These are phyloP conservation scores for Colletes collaris DNA, from an alignment of 2,888 invertebrate species.

Conservation along the genomic window DNA sequence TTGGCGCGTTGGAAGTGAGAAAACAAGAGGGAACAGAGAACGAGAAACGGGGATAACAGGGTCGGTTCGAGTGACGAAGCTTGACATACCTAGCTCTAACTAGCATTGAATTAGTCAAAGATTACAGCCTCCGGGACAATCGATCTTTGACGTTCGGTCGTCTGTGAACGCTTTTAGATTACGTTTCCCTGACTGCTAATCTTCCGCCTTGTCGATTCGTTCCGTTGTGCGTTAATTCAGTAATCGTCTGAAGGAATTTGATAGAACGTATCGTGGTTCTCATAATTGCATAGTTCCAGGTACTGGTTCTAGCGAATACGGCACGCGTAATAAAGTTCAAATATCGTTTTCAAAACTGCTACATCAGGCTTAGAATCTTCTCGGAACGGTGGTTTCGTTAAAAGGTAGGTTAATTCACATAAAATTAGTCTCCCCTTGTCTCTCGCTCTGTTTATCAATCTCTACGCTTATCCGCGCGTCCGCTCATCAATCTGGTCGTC, in stretches of 20 bases:
- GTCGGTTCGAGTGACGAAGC: slow-evolving; percentile 38
- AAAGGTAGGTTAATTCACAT: background rate
- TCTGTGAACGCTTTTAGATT: slow-evolving; percentile 26
- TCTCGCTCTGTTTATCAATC: slow-evolving; percentile 12
- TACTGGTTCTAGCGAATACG: too few relatives aligned
- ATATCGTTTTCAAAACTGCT: too few relatives aligned
- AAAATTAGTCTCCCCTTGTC: slow-evolving; percentile 13
- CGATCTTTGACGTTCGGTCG: slow-evolving; percentile 33
- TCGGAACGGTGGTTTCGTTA: too few relatives aligned
- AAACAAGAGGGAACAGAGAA: slow-evolving; percentile 20
- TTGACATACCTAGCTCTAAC: slow-evolving; percentile 64
- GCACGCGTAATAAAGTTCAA: too few relatives aligned
- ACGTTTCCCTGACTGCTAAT: slow-evolving; percentile 28
- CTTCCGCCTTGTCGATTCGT: slow-evolving; percentile 10
- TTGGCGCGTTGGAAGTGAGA: slow-evolving; percentile 36
- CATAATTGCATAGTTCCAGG: too few relatives aligned
- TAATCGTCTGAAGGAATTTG: too few relatives aligned
- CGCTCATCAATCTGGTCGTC: slow-evolving; percentile 11
- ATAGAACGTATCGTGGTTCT: too few relatives aligned
- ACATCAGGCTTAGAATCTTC: too few relatives aligned
- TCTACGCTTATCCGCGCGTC: background rate
- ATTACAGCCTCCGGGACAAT: slow-evolving; percentile 64
- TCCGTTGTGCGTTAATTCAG: too few relatives aligned
- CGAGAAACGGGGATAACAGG: background rate
- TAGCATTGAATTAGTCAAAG: slow-evolving; percentile 75